These are phyloP conservation scores for Macaca mulatta DNA, from an alignment of 2,113 vertebrate species.

Conservation along the genomic window DNA sequence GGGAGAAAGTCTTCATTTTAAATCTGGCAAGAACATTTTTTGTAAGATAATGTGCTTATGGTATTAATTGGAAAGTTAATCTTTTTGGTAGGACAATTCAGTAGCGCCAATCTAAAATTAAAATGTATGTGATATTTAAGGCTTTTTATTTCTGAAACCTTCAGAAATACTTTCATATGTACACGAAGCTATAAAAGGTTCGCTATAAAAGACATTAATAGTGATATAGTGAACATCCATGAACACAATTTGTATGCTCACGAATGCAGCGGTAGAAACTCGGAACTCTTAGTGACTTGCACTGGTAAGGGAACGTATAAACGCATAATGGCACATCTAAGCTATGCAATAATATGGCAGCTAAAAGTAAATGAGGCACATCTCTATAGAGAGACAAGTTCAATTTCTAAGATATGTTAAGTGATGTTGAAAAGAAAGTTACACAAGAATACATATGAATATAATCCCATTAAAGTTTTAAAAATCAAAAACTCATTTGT, in stretches of 20 bases:
- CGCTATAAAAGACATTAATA: neutral
- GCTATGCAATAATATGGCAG: neutral
- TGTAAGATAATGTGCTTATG: neutral
- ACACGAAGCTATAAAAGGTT: neutral
- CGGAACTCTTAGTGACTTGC: neutral
- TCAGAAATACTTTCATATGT: neutral
- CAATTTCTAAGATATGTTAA: neutral
- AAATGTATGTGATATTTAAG: neutral
- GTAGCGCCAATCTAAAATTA: neutral
- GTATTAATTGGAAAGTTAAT: neutral
- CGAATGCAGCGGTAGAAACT: neutral
- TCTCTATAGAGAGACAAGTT: neutral
- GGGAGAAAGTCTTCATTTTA: neutral
- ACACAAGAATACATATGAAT: neutral
- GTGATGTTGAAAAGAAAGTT: neutral
- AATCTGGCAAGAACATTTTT: neutral
- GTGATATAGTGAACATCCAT: neutral
- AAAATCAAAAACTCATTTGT: neutral
- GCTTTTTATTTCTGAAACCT: slow-evolving; percentile 10
- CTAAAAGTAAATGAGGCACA: neutral
- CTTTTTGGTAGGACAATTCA: neutral
- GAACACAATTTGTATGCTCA: neutral
- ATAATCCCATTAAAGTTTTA: neutral
- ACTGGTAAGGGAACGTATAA: neutral
- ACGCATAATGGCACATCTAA: too few relatives aligned